Percentiles rank a stretch among this genome's conserved stretches.
Conservation (phyloP, 2,797 vertebrate species). For the Periparus ater region DNA sequence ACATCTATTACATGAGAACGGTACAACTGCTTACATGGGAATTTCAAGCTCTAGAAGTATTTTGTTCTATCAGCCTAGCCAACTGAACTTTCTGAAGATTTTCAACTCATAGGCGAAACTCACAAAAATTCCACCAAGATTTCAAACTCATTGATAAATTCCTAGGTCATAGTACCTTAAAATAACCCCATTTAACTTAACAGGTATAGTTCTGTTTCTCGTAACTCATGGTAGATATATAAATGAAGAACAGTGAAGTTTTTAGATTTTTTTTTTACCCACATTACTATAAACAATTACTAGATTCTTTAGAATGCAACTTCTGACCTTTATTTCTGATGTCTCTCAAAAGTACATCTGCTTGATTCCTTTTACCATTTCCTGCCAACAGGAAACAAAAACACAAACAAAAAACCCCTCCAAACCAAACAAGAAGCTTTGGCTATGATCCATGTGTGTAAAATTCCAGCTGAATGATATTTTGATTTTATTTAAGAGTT, state of each 20-base stretch:
- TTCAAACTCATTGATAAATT: not conserved
- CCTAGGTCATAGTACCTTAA: not conserved
- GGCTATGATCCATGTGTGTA: not conserved
- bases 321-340: slow-evolving; percentile 2
- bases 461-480: not conserved
- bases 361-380: not conserved
- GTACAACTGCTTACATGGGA: not conserved
- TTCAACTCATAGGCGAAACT: not conserved
- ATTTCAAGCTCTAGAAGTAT: not conserved
- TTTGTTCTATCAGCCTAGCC: not conserved
- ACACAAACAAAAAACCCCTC: not conserved
- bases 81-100: not conserved
- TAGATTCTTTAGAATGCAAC: not conserved
- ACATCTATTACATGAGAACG: not conserved
- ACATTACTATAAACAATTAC: not conserved
- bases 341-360: not conserved
- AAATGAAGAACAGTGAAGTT: not conserved
- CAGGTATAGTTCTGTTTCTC: not conserved
- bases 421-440: not conserved
- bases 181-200: not conserved
- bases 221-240: not conserved
- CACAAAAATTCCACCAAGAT: not conserved
- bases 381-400: not conserved
- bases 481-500: not conserved
- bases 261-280: not conserved